phyloP scores from a whole-genome alignment of 2,797 vertebrate genomes.

The Sarcoramphus papa region DNA sequence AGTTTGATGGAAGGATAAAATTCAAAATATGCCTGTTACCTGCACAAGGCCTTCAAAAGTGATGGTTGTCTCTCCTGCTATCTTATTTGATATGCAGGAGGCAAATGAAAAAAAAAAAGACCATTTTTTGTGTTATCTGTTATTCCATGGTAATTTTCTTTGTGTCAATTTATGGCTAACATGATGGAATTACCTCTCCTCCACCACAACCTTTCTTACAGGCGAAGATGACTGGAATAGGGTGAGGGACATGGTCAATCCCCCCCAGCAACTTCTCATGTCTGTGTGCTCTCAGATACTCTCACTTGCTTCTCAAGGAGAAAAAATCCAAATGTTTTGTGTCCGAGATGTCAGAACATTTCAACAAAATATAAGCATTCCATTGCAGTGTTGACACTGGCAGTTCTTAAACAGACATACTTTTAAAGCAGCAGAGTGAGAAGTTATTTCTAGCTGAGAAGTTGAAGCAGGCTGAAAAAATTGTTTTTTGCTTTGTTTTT shows the following conservation, averaged over 20 bases:
- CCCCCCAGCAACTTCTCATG: background rate
- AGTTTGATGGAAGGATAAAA: background rate
- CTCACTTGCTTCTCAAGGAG: background rate
- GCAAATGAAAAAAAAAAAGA: background rate
- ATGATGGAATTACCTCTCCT: background rate
- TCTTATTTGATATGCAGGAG: background rate
- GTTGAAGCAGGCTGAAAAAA: background rate
- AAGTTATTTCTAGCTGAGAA: background rate
- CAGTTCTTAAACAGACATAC: background rate
- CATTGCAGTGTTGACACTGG: background rate
- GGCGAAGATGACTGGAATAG: background rate
- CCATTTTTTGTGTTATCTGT: background rate
- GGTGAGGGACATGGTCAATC: background rate
- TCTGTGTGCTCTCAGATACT: background rate
- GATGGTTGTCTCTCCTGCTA: background rate
- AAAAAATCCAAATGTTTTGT: background rate
- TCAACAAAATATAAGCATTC: background rate
- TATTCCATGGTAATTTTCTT: background rate
- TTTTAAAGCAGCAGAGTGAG: background rate
- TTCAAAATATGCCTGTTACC: background rate
- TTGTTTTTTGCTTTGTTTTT: background rate
- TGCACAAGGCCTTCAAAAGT: background rate
- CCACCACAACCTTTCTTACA: background rate
- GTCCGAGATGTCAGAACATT: background rate
- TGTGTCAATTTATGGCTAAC: background rate